Evolutionary conservation across 1,140 invertebrate species (phyloP).

Genomic region (Lysiphlebus fabarum): DNA sequence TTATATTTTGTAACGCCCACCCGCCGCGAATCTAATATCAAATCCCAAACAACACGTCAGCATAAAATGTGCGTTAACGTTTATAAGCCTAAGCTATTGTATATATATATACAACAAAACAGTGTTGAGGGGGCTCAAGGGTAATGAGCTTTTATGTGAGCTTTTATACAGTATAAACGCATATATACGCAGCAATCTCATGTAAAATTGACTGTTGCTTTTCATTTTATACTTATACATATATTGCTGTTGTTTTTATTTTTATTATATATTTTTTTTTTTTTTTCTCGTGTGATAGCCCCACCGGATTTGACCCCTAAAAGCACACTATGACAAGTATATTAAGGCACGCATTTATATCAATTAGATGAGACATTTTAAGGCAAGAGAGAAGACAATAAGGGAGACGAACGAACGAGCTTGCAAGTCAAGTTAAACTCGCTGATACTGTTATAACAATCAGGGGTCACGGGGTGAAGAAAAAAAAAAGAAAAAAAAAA

Average conservation of each 20-base stretch:
- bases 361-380: slow-evolving; percentile 30
- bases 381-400: background rate
- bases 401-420: slow-evolving; percentile 6
- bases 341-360: slow-evolving; percentile 32
- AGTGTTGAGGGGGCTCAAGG: slow-evolving; percentile 11
- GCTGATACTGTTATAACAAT: background rate
- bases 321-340: slow-evolving; percentile 29
- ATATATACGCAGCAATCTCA: too few species aligned
- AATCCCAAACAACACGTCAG: slow-evolving; percentile 18
- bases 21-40: slow-evolving; percentile 27
- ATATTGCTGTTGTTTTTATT: background rate
- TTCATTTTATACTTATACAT: too few species aligned
- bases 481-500: too few species aligned
- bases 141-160: too few species aligned
- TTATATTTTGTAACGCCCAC: slow-evolving; percentile 18
- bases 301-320: slow-evolving; percentile 16
- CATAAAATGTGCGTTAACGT: slow-evolving; percentile 8
- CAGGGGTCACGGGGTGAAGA: too few species aligned
- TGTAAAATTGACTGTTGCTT: too few species aligned
- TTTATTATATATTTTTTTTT: slow-evolving; percentile 7
- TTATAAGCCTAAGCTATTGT: slow-evolving; percentile 6
- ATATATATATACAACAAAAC: slow-evolving; percentile 2
- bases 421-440: background rate
- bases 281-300: slow-evolving; percentile 13
- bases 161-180: too few species aligned